Percentiles rank a stretch among this genome's conserved stretches.
phyloP scores from a whole-genome alignment of 2,113 vertebrate genomes.

The Jaculus jaculus region DNA sequence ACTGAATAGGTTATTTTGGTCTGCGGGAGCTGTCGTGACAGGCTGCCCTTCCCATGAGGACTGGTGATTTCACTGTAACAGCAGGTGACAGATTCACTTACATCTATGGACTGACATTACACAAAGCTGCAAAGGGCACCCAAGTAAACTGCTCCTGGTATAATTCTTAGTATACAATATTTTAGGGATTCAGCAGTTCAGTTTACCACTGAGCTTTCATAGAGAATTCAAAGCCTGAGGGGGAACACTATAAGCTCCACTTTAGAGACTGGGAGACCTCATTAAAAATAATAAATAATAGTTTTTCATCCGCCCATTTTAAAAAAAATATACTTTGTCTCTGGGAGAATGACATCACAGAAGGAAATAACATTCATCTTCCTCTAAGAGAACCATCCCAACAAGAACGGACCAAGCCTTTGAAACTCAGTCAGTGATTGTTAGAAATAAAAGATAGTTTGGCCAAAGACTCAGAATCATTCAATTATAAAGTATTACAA shows the following conservation, averaged over 20 bases:
- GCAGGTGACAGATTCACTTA: conserved; percentile 19
- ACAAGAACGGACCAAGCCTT: conserved; percentile 8
- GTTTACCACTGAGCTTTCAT: background rate
- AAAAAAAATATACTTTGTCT: conserved; percentile 11
- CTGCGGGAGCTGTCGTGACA: conserved; percentile 21
- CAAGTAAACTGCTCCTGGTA: background rate
- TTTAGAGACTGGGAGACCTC: background rate
- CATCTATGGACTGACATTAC: background rate
- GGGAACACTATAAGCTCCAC: background rate
- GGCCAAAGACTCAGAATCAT: background rate
- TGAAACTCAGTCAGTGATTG: conserved; percentile 4
- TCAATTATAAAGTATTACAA: background rate
- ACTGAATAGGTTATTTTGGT: background rate
- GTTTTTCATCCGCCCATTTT: conserved; percentile 43
- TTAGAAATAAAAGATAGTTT: conserved; percentile 35
- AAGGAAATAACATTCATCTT: background rate
- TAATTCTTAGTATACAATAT: background rate
- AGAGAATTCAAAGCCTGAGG: background rate
- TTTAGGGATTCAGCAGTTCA: background rate
- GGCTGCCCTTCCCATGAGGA: background rate
- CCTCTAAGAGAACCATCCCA: background rate
- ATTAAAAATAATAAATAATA: background rate
- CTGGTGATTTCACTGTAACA: background rate
- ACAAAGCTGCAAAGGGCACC: background rate
- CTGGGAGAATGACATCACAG: conserved; percentile 30